Evolutionary conservation across 1,140 invertebrate species (phyloP).

Genomic region (Drepana arcuata): DNA sequence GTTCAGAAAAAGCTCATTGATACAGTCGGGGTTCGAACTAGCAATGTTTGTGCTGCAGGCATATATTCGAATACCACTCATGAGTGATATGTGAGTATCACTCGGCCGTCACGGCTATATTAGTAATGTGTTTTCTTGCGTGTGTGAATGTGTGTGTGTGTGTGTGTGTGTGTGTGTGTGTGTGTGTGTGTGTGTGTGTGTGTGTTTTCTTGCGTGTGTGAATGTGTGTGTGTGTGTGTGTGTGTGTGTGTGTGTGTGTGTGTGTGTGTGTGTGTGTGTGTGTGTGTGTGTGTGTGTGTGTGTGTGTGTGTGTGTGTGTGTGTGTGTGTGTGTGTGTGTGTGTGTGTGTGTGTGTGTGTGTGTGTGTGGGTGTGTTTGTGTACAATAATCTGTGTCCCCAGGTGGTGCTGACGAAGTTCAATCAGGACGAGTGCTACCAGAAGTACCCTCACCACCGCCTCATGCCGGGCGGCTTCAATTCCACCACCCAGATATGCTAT

Average conservation of each 20-base stretch:
- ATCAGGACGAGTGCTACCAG: slow-evolving; percentile 3
- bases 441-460: slow-evolving; percentile 2
- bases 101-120: too few species aligned
- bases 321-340: not conserved
- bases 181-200: not conserved
- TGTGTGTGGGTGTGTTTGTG: not conserved
- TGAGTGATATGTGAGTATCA: too few species aligned
- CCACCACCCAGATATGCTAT: slow-evolving; percentile 17
- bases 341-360: not conserved
- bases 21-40: too few species aligned
- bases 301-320: not conserved
- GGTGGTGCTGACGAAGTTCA: slow-evolving; percentile 13
- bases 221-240: slow-evolving; percentile 1
- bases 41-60: too few species aligned
- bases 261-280: slow-evolving; percentile 2
- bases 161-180: not conserved
- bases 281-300: slow-evolving; percentile 1
- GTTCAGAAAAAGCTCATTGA: too few species aligned
- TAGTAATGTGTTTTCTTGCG: too few species aligned
- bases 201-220: slow-evolving; percentile 1
- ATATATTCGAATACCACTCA: too few species aligned
- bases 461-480: slow-evolving; percentile 8
- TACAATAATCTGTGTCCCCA: too few species aligned
- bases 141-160: not conserved
- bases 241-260: slow-evolving; percentile 3